These are phyloP conservation scores for Eriosoma lanigerum DNA, from an alignment of 1,140 invertebrate species.

Conservation along the genomic window DNA sequence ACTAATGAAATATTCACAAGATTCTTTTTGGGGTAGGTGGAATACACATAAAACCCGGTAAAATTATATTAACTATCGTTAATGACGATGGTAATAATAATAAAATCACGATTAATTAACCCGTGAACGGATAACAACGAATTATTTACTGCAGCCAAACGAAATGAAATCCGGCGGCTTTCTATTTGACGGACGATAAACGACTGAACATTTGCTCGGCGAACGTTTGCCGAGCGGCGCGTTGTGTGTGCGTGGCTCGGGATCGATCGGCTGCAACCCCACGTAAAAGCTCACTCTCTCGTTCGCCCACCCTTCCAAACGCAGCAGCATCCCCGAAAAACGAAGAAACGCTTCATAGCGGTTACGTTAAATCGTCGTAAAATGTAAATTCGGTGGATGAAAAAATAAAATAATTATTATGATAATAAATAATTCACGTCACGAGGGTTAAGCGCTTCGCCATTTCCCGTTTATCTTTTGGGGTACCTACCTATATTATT, in stretches of 20 bases:
- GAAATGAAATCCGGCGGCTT: no score
- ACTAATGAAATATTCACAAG: background rate
- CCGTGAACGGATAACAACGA: no score
- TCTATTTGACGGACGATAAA: background rate
- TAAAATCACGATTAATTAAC: no score
- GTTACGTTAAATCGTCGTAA: conserved; percentile 22
- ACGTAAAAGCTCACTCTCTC: background rate
- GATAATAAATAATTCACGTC: background rate
- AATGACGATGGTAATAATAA: no score
- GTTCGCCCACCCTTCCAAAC: background rate
- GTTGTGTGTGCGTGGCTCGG: background rate
- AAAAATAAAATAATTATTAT: no score
- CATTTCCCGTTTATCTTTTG: background rate
- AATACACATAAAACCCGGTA: no score
- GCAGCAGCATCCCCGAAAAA: background rate
- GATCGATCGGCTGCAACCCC: conserved; percentile 30
- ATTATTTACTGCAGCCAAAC: no score
- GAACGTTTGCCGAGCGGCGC: conserved; percentile 32
- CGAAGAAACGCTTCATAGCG: background rate
- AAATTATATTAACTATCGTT: no score
- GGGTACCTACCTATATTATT: background rate
- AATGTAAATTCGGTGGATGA: background rate
- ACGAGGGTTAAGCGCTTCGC: background rate
- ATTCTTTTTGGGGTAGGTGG: no score
- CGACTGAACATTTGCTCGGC: conserved; percentile 16